These are phyloP conservation scores for Campaea margaritaria DNA, from an alignment of 2,888 invertebrate species.

Conservation along the genomic window DNA sequence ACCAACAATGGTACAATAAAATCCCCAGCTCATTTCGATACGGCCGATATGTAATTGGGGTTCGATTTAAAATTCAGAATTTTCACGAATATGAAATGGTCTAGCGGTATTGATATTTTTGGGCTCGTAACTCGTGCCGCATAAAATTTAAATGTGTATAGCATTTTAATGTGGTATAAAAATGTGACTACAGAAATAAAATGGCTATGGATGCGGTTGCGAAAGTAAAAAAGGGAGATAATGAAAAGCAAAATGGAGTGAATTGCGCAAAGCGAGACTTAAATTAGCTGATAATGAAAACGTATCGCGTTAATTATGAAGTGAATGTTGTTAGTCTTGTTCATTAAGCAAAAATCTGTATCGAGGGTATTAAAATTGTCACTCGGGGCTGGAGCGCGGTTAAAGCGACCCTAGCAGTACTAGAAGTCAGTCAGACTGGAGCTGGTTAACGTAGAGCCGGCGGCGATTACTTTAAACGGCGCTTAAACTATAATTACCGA, in stretches of 20 bases:
- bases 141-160: conserved; percentile 31
- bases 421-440: conserved; percentile 35
- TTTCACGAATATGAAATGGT: conserved; percentile 39
- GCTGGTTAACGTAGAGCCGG: conserved; percentile 52
- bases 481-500: conserved; percentile 80
- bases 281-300: conserved; percentile 66
- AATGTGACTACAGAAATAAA: conserved; percentile 29
- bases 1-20: conserved; percentile 58
- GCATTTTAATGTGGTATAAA: conserved; percentile 25
- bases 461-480: conserved; percentile 76
- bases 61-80: conserved; percentile 43
- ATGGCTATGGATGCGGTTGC: conserved; percentile 31
- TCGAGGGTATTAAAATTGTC: conserved; percentile 66
- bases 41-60: conserved; percentile 43
- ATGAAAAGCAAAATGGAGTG: conserved; percentile 38
- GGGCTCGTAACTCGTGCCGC: conserved; percentile 25
- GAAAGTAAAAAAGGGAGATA: conserved; percentile 37
- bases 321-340: conserved; percentile 75
- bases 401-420: conserved; percentile 43
- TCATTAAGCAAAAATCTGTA: conserved; percentile 73
- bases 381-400: conserved; percentile 56
- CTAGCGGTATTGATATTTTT: conserved; percentile 35
- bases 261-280: conserved; percentile 50
- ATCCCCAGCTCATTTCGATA: conserved; percentile 47
- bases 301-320: conserved; percentile 65